A percentile compares a stretch with the other conserved stretches of the same genome.
Conservation (phyloP, 2,113 vertebrate species). For the Cyphomyrus plagiostoma region DNA sequence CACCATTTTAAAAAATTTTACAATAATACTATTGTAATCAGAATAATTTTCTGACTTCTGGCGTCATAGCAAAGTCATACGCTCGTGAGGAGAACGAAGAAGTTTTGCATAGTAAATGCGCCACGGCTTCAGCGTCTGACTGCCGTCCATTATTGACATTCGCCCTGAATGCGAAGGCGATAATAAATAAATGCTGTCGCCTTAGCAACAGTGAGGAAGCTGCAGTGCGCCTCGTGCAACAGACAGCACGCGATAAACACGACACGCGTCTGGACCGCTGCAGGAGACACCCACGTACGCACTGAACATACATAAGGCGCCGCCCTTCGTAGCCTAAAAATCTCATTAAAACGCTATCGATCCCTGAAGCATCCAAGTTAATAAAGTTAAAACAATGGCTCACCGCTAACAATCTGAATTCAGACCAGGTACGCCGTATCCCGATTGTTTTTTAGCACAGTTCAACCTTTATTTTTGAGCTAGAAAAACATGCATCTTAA, state of each 20-base stretch:
- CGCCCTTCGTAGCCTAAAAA: background rate
- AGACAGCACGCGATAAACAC: background rate
- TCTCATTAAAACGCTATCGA: background rate
- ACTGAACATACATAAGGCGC: background rate
- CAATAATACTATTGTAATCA: background rate
- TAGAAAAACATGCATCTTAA: background rate
- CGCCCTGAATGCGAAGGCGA: background rate
- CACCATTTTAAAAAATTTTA: background rate
- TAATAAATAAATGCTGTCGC: slow-evolving; percentile 13
- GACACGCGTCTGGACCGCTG: background rate
- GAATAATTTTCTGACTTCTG: background rate
- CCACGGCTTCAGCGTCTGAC: background rate
- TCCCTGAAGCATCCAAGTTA: background rate
- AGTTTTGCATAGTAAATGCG: background rate
- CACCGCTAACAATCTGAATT: background rate
- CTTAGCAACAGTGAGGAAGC: slow-evolving; percentile 19
- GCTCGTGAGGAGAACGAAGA: background rate
- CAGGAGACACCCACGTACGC: background rate
- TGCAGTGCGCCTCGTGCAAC: background rate
- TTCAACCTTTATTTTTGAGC: background rate
- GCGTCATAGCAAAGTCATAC: background rate
- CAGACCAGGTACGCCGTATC: background rate
- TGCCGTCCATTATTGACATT: background rate
- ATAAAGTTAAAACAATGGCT: background rate
- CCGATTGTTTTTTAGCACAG: background rate